Conservation (phyloP, 2,888 invertebrate genomes). For the Macrophya annulata region DNA sequence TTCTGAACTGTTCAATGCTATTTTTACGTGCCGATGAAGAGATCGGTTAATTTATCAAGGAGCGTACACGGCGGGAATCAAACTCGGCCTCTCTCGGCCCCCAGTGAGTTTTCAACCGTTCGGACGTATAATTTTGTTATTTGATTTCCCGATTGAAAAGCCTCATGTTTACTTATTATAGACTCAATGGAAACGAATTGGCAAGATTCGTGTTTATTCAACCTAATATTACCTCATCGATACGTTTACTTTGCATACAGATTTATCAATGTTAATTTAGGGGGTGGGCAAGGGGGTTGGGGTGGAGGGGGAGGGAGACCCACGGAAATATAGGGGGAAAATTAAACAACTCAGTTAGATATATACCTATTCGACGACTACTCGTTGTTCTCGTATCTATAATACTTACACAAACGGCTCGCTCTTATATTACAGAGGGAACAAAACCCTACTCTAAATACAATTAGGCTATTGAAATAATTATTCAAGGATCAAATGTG, state of each 20-base stretch:
- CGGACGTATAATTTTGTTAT: conserved; percentile 21
- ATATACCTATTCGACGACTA: background rate
- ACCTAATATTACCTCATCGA: conserved; percentile 32
- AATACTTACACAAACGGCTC: no score
- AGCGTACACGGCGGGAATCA: background rate
- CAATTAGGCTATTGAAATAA: background rate
- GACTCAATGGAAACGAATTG: conserved; percentile 32
- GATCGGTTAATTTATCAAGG: background rate
- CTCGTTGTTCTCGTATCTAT: background rate
- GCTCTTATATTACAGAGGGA: no score
- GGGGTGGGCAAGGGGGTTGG: no score
- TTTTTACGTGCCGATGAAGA: background rate
- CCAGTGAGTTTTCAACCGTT: background rate
- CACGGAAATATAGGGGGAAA: no score
- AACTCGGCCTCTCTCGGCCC: no score
- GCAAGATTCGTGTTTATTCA: conserved; percentile 17
- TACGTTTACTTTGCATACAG: conserved; percentile 31
- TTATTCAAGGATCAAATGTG: background rate
- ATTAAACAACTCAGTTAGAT: background rate
- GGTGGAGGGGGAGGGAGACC: no score
- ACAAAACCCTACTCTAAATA: background rate
- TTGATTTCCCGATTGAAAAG: conserved; percentile 25
- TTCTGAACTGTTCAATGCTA: background rate
- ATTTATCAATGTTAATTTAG: conserved; percentile 24
- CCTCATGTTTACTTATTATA: conserved; percentile 35